Base-by-base conservation (phyloP, 2,113 vertebrate species). In the Ophthalmolycus amberensis region DNA sequence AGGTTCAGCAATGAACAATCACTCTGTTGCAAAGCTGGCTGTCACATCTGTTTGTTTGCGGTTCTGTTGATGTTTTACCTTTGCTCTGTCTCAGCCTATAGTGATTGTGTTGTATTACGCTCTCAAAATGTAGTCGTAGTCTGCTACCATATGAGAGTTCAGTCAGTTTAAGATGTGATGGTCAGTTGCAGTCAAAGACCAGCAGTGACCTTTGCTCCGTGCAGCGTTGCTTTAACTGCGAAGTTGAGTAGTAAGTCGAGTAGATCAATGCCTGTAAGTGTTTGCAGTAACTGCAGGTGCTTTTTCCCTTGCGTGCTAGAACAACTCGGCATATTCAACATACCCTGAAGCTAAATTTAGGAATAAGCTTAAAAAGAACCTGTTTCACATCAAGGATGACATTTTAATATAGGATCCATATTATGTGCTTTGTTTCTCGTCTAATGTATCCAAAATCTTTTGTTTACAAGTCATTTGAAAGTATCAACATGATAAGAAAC, bases 41-140 rank as follows among this genome's bases (percentile, higher is more conserved):
- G 70, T 77, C 74, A 84, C 76, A 58, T 58, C 59, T 67, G 5
- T 73, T 52, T 77, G 56, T 72, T 81, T 60, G 25, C 68, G 56
- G 10, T 25, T 74, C 40, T 68, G 46, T 44, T 25, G 25, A 25
- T 25, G 25, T 25, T 25, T 25, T 25, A 1, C 25, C n/a, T 71
- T 68, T 50, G n/a, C 52, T 85, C 77, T 72, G 59, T 74, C 75
- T 80, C 14, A 11, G n/a, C 18, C 20, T 34, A 3, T 9, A 7
- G n/a, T 63, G 40, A 79, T 32, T 69, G 25, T 46, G 8, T 38
- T 63, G 42, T 46, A 15, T 29, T 50, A 40, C 16, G 9, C 38
- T n/a, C 73, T 54, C 16, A 32, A 32, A 40, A 59, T 32, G 1
- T 32, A 46, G 16, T 22, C 10, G 1, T 5, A n/a, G 71, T 48